Base-by-base conservation (phyloP, 2,888 invertebrate species). In the Acrobasis suavella region DNA sequence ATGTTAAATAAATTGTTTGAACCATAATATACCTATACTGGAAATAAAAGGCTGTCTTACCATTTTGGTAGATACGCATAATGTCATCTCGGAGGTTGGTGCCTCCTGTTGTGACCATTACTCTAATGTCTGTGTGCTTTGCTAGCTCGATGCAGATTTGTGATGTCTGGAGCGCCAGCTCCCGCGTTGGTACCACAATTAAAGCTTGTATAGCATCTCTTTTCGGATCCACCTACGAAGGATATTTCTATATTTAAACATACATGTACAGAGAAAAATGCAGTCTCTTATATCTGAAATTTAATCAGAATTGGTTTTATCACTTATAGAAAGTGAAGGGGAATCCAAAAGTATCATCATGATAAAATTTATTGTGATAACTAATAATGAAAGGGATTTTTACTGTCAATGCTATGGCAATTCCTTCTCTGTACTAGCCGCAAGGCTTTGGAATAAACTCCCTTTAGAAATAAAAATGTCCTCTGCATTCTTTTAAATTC, bases 41-140 rank as follows among this genome's bases (percentile, higher is more conserved):
- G n/a, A 10, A 93, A 89, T 64, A 66, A 65, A n/a, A 72, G 65
- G 65, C 1, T 6, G 10, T 67, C 83, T 85, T 86, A 97, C 97
- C 97, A 94, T 98, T 98, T 91, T 99, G 98, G 93, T 98, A 98
- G 87, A 99, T 97, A 92, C 99, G 96, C 97, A 99, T 98, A 87
- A 99, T 99, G 92, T 99, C 99, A 92, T 99, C 99, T 85, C 98
- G 96, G 80, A 97, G 94, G 92, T 97, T 97, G 75, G 99, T 99
- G 78, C 99, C 99, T 85, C 99, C 99, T 73, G 99, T 99, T 77
- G 99, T 99, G 69, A 99, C 99, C 99, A 99, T 99, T 73, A 99
- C 98, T 88, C 98, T 97, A 80, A 98, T 96, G 85, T 97, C 96
- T 93, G 99, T 95, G 91, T 99, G 99, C 92, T 99, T 99, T 72